Evolutionary conservation across 2,113 vertebrate genomes (phyloP), one percentile per base, ranked within the genome.

Genomic region (Ibidorhyncha struthersii): DNA sequence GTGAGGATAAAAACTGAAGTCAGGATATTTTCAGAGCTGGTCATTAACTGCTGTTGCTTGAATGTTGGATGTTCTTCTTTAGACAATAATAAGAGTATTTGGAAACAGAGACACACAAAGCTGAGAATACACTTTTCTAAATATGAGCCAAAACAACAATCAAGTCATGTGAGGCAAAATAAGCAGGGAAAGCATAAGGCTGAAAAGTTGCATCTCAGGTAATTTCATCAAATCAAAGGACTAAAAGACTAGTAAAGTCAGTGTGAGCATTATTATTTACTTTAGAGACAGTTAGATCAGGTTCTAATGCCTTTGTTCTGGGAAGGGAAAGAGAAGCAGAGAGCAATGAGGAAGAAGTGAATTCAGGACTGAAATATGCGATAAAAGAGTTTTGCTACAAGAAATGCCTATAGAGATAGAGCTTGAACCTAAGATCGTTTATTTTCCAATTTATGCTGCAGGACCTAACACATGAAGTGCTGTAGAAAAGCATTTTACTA

Each of bases 401-500:
- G 43, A 91, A 82, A 45, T 55, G 6, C 29, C 19, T 82, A 4
- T 43, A 82, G 32, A 62, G 71, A 76, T 85, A 66, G 40, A 91
- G 30, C 15, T 58, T 49, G 45, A 45, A 87, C 14, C 12, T 45
- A 65, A 87, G 61, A 89, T 66, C 2, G 82, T 87, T 91, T 91
- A 47, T 95, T 91, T 96, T 94, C n/a, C 50, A n/a, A 53, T 91
- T 87, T 86, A 27, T 2, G 2, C 38, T 85, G 43, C 47, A 80
- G 29, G 27, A 70, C 4, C 25, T 50, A 94, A 76, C 47, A 45
- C 36, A 62, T 27, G 19, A 79, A 82, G 32, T 62, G 40, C 34
- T 86, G 34, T 53, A 84, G 66, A 85, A 95, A 93, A 83, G 27
- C 19, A 41, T 92, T 95, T 94, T 89, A 40, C n/a, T 80, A 47